These are phyloP conservation scores for Ancistrus triradiatus DNA, from an alignment of 2,113 vertebrate species.

Conservation along the genomic window DNA sequence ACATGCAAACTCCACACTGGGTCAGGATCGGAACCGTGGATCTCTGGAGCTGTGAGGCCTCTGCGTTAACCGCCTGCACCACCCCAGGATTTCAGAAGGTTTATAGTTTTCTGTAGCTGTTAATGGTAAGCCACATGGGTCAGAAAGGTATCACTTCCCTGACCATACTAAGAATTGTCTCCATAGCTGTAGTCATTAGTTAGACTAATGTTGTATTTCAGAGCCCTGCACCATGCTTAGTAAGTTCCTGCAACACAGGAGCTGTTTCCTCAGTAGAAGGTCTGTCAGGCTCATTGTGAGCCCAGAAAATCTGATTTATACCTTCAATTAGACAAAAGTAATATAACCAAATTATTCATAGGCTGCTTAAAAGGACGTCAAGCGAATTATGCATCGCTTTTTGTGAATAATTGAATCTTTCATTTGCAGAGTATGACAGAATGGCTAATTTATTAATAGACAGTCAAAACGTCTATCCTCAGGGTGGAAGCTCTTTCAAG, in stretches of 20 bases:
- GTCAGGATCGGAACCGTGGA: too few species aligned
- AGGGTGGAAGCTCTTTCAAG: slow-evolving; percentile 69
- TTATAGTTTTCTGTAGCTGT: too few species aligned
- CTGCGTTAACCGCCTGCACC: too few species aligned
- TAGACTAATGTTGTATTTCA: too few species aligned
- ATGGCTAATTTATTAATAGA: slow-evolving; percentile 77
- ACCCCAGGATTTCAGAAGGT: too few species aligned
- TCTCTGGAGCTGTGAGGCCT: too few species aligned
- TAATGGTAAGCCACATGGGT: too few species aligned
- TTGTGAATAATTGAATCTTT: slow-evolving; percentile 75
- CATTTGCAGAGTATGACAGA: slow-evolving; percentile 71
- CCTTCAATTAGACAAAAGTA: slow-evolving; percentile 72
- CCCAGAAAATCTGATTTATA: slow-evolving; percentile 67
- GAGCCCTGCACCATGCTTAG: slow-evolving; percentile 61
- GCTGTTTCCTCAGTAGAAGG: slow-evolving; percentile 56
- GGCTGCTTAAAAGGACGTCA: slow-evolving; percentile 67
- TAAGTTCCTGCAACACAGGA: slow-evolving; percentile 56
- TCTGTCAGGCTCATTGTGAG: slow-evolving; percentile 54
- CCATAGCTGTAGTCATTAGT: too few species aligned
- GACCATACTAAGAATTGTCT: too few species aligned
- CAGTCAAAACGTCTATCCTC: slow-evolving; percentile 69
- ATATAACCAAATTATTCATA: slow-evolving; percentile 71
- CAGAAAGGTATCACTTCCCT: too few species aligned
- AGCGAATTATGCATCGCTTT: slow-evolving; percentile 72
- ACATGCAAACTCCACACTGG: too few species aligned